Evolutionary conservation across 2,797 vertebrate genomes (phyloP), one percentile per base, ranked within the genome.

Genomic region (Macrochelys suwanniensis): DNA sequence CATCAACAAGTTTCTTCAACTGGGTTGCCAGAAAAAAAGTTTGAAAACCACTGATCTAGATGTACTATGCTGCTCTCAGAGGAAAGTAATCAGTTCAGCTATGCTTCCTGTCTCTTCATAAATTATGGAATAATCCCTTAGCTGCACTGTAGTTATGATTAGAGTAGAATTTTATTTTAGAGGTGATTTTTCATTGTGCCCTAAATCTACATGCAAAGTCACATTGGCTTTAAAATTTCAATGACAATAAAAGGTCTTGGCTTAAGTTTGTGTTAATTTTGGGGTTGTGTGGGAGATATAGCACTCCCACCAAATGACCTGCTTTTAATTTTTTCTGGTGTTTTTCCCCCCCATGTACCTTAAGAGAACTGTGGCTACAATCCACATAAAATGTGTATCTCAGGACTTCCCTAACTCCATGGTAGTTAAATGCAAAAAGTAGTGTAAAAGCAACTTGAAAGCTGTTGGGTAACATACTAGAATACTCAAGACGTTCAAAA

Each of bases 141-240:
- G 25, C 23, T 81, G n/a, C 74, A 1, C 3, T 61, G 8, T 33
- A 91, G 13, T 5, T 28, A 37, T 47, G 1, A 1, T 68, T 25
- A 45, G 33, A 54, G 6, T 19, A 81, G 0, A 61, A 23, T 5
- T 85, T 77, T 45, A 19, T 50, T 45, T 23, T 12, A 5, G 51
- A 80, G 2, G 21, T 12, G 0, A 0, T 68, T 0, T n/a, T 80
- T 50, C 26, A 1, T 0, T 83, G 8, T 47, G 7, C 23, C 15
- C 45, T 76, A 42, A 28, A 76, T 76, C 10, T 49, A 47, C 26
- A 9, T 79, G 71, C 37, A 31, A 28, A 28, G 21, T 74, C 25
- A 17, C 0, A 49, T 77, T 26, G 45, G 45, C 74, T 49, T 77
- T 26, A 77, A 49, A 49, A 0, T 51, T 85, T 76, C 45, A 85